phyloP scores from a whole-genome alignment of 2,797 vertebrate species.

The Menidia menidia region DNA sequence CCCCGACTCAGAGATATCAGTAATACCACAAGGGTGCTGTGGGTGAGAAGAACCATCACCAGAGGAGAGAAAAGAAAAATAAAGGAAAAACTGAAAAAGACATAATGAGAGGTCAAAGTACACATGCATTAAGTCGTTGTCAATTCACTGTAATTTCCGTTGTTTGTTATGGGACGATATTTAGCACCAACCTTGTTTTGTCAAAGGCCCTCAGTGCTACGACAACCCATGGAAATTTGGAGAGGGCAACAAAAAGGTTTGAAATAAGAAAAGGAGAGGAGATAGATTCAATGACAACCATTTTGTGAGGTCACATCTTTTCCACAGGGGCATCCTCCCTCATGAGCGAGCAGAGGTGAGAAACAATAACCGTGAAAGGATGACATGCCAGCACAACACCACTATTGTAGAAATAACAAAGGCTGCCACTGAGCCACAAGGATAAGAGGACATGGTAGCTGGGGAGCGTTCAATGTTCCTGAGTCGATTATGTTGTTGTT shows the following conservation, averaged over 20 bases:
- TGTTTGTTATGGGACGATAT: background rate
- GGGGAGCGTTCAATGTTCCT: constrained; percentile 70
- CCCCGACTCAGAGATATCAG: constrained; percentile 69
- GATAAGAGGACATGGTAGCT: constrained; percentile 77
- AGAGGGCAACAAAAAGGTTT: background rate
- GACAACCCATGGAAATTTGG: background rate
- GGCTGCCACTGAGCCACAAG: constrained; percentile 72
- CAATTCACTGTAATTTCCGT: background rate
- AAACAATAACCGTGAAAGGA: constrained; percentile 80
- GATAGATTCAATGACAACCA: constrained; percentile 43
- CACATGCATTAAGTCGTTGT: background rate
- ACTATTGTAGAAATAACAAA: constrained; percentile 77
- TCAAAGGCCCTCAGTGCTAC: background rate
- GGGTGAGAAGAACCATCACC: constrained; percentile 44
- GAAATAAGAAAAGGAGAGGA: constrained; percentile 12
- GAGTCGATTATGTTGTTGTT: constrained; percentile 79
- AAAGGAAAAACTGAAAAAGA: constrained; percentile 7
- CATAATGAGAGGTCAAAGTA: constrained; percentile 11
- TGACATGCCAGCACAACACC: constrained; percentile 74
- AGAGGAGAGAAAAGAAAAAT: constrained; percentile 30
- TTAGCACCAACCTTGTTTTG: background rate
- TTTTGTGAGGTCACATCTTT: constrained; percentile 49
- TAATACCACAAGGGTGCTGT: constrained; percentile 57
- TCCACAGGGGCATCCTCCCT: constrained; percentile 66
- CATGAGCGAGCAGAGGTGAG: constrained; percentile 67